Percentiles rank a stretch among this genome's conserved stretches.
phyloP scores from a whole-genome alignment of 2,113 vertebrate genomes.

The Myxocyprinus asiaticus region DNA sequence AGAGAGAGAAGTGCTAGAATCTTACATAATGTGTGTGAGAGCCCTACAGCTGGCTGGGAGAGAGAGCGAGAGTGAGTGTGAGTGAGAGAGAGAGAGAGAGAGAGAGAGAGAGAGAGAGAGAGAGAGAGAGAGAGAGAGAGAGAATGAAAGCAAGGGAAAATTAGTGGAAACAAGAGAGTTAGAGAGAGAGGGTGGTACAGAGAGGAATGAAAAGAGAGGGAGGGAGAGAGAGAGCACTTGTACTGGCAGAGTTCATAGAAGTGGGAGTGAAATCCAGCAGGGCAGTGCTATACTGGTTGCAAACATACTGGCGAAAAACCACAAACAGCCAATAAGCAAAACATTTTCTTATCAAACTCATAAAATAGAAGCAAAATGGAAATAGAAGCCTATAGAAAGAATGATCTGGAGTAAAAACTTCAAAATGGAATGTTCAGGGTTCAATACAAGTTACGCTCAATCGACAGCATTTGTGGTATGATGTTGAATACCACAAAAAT shows the following conservation, averaged over 20 bases:
- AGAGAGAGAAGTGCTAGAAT: slow-evolving; percentile 50
- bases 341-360: not conserved
- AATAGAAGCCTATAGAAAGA: not conserved
- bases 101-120: not conserved
- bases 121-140: not conserved
- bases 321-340: not conserved
- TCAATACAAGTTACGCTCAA: too few relatives aligned
- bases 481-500: too few relatives aligned
- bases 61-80: slow-evolving; percentile 5
- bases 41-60: slow-evolving; percentile 24
- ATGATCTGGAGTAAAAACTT: too few relatives aligned
- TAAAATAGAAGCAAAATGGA: not conserved
- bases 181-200: slow-evolving; percentile 14
- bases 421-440: too few relatives aligned
- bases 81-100: not conserved
- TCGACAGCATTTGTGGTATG: too few relatives aligned
- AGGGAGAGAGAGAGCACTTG: slow-evolving; percentile 27
- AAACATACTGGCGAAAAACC: slow-evolving; percentile 20
- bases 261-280: slow-evolving; percentile 30
- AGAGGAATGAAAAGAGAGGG: slow-evolving; percentile 20
- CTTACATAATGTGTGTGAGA: slow-evolving; percentile 68
- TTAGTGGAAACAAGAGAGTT: slow-evolving; percentile 20
- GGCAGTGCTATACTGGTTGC: slow-evolving; percentile 28
- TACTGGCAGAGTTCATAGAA: slow-evolving; percentile 39
- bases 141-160: slow-evolving; percentile 36